phyloP scores from a whole-genome alignment of 2,888 invertebrate genomes.

The Noctua comes region DNA sequence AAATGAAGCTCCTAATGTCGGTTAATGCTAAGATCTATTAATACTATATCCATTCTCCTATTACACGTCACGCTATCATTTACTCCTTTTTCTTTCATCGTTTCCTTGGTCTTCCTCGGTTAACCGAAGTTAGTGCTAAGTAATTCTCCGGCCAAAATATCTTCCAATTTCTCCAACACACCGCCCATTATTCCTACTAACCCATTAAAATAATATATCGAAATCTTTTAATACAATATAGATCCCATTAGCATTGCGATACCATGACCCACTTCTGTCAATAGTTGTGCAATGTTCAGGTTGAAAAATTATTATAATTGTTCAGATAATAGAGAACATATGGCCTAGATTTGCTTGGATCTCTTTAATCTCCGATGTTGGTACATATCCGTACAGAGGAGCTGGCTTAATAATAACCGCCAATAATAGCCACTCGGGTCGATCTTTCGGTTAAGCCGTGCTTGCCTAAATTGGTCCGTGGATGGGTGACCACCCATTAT shows the following conservation, averaged over 20 bases:
- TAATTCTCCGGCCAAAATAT: neutral
- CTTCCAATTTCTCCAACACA: neutral
- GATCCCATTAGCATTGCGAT: conserved; percentile 21
- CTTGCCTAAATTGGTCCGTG: no score
- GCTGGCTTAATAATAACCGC: no score
- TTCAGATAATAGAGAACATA: conserved; percentile 20
- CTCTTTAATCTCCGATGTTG: conserved; percentile 49
- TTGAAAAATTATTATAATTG: conserved; percentile 58
- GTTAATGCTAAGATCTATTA: no score
- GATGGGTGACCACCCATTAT: no score
- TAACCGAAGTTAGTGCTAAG: neutral
- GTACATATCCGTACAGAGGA: neutral
- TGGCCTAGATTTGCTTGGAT: conserved; percentile 35
- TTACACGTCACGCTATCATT: no score
- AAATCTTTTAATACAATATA: conserved; percentile 38
- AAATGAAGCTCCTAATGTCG: neutral
- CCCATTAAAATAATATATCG: conserved; percentile 32
- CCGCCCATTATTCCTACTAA: conserved; percentile 14
- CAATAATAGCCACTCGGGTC: no score
- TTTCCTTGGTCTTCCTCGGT: no score
- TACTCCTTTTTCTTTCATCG: no score
- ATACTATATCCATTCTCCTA: no score
- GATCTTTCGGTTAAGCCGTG: no score
- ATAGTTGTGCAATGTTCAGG: conserved; percentile 45
- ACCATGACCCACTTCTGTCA: conserved; percentile 47